Evolutionary conservation across 2,888 invertebrate species (phyloP), one percentile per base, ranked within the genome.

Genomic region (Oligia latruncula): DNA sequence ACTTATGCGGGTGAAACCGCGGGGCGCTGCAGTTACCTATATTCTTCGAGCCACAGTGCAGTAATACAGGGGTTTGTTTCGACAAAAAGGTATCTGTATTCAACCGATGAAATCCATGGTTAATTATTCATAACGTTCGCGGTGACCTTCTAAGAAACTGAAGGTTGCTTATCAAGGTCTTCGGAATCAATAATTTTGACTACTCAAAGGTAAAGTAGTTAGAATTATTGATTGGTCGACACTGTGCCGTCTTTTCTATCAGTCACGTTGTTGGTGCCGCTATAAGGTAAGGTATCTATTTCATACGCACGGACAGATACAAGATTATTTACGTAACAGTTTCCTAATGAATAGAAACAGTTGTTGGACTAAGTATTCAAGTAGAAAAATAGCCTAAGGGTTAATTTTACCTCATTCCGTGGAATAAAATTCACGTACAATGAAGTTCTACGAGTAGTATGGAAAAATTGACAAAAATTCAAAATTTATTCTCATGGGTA

Each of bases 181-280:
- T 82, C 17, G 40, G 62, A 75, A 68, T 74, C 55, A n/a, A 60
- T 60, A n/a, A 60, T 60, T n/a, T 11, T n/a, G 11, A 60, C 11
- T n/a, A 60, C 11, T 60, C 11, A n/a, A n/a, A 11, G 11, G n/a
- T 43, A 23, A 29, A 35, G 17, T 76, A 17, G 60, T n/a, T 67
- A 60, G 23, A 43, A 62, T 62, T 88, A 88, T 88, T 78, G 88
- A 88, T 88, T 77, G 64, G 23, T 77, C 52, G 72, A 88, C 58
- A 35, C 64, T 15, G 64, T n/a, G 40, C 20, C 35, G 52, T 49
- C n/a, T 74, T 74, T 71, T 64, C 73, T 65, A 11, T 40, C n/a
- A 67, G 43, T 68, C n/a, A n/a, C 35, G 20, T 70, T 43, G 23
- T 43, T 23, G 9, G 5, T 23, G 20, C 20, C 5, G 43, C 5